A percentile compares a stretch with the other conserved stretches of the same genome.
phyloP scores from a whole-genome alignment of 2,797 vertebrate species.

The Sphenodon punctatus region DNA sequence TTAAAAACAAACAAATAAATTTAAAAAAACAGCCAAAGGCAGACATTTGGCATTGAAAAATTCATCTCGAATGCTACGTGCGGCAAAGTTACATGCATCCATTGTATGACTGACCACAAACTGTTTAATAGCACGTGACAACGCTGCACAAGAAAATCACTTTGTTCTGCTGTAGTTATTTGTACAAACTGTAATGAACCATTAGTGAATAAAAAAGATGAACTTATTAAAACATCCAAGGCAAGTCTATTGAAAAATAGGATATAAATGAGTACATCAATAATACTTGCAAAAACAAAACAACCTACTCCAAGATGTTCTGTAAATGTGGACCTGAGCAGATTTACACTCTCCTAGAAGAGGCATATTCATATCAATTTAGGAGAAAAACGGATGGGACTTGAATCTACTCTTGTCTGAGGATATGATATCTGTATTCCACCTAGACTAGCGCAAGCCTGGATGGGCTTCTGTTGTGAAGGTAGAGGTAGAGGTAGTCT shows the following conservation, averaged over 20 bases:
- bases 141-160: background rate
- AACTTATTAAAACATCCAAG: background rate
- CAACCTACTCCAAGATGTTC: background rate
- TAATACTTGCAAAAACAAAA: background rate
- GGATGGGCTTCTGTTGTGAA: rapidly evolving
- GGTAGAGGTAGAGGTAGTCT: background rate
- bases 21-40: too few relatives aligned
- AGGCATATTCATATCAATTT: background rate
- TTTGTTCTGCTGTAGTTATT: background rate
- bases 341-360: background rate
- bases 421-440: background rate
- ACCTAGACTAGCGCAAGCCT: background rate
- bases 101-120: too few relatives aligned
- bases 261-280: constrained; percentile 21
- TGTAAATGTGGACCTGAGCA: background rate
- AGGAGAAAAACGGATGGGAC: background rate
- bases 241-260: background rate
- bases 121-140: background rate
- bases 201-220: background rate
- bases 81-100: too few relatives aligned
- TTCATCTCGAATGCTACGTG: too few relatives aligned
- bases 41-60: too few relatives aligned
- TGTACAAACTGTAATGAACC: background rate
- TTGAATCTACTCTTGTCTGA: background rate
- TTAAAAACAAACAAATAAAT: too few relatives aligned